A percentile compares a stretch with the other conserved stretches of the same genome.
phyloP scores from a whole-genome alignment of 2,888 invertebrate genomes.

The Itoplectis maculator region DNA sequence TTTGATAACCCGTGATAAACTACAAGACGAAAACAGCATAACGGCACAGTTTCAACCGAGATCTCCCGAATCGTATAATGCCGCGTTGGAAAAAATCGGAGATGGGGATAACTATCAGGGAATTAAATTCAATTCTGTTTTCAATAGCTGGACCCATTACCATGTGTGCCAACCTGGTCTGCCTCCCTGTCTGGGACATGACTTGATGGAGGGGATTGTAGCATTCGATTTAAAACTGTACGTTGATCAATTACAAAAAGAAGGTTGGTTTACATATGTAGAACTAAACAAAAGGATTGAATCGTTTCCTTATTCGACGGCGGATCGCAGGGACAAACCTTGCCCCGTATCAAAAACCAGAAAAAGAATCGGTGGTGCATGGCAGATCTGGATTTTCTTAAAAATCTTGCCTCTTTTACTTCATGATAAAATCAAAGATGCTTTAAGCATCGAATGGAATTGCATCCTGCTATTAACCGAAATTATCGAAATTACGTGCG shows the following conservation, averaged over 20 bases:
- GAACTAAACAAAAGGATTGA: conserved; percentile 37
- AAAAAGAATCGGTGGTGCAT: conserved; percentile 47
- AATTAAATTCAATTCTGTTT: no score
- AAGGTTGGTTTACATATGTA: background rate
- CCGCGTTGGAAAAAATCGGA: no score
- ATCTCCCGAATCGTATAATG: no score
- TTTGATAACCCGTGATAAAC: no score
- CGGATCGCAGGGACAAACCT: conserved; percentile 52
- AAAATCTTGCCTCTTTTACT: conserved; percentile 49
- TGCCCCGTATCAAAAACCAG: conserved; percentile 4
- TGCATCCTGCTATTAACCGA: conserved; percentile 63
- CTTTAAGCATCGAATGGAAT: conserved; percentile 66
- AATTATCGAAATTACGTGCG: conserved; percentile 69
- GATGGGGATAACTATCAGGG: no score
- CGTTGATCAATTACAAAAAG: background rate
- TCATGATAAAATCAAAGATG: conserved; percentile 46
- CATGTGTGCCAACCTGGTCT: conserved; percentile 14
- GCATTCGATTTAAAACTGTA: conserved; percentile 13
- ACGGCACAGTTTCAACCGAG: no score
- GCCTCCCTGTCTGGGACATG: conserved; percentile 23
- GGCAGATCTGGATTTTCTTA: conserved; percentile 51
- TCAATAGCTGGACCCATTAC: background rate
- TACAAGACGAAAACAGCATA: no score
- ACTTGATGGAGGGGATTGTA: conserved; percentile 24
- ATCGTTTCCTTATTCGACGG: conserved; percentile 48